Base-by-base conservation (phyloP, 2,113 vertebrate species). In the Galbula dea region DNA sequence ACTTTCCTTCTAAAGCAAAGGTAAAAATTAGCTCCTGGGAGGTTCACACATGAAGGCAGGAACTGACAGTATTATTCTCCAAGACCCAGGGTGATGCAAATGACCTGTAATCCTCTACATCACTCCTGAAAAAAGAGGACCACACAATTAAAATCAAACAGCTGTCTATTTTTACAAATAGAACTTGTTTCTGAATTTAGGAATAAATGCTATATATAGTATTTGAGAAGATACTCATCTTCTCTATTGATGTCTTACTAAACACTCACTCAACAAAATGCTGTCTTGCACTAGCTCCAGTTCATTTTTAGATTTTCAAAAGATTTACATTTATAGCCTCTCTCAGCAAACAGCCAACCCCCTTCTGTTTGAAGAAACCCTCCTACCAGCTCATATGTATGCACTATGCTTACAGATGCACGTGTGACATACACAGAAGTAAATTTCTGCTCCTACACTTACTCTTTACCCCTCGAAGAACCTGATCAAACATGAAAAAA, bases 151-250 rank as follows among this genome's bases (percentile, higher is more conserved):
- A 93, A 91, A 93, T 83, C 92, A 94, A 90, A 76, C 90, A 96
- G 90, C 93, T 96, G 92, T 81, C 88, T 90, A 93, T 88, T 86
- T 94, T 96, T 80, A 91, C 67, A 94, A 93, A 94, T 27, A 90
- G 92, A 94, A 91, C 48, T 80, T 81, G 72, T 65, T 93, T 94
- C 96, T 95, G 83, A 94, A 96, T 96, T 94, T 96, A 95, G 96
- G 68, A 93, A 86, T 80, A 91, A 95, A 88, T 67, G 63, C 83
- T 96, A 96, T 91, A 93, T 91, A 93, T 94, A 95, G 85, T 63
- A 83, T 74, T 93, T 49, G 63, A 94, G 93, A 96, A 96, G 85
- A 96, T 94, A 95, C 83, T 96, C 79, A 96, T 95, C 90, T 94
- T 93, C 59, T 86, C 92, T 96, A 94, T 88, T 94, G 88, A 93